A percentile compares a stretch with the other conserved stretches of the same genome.
Conservation (phyloP, 1,140 invertebrate species). For the Fragariocoptes setiger region DNA sequence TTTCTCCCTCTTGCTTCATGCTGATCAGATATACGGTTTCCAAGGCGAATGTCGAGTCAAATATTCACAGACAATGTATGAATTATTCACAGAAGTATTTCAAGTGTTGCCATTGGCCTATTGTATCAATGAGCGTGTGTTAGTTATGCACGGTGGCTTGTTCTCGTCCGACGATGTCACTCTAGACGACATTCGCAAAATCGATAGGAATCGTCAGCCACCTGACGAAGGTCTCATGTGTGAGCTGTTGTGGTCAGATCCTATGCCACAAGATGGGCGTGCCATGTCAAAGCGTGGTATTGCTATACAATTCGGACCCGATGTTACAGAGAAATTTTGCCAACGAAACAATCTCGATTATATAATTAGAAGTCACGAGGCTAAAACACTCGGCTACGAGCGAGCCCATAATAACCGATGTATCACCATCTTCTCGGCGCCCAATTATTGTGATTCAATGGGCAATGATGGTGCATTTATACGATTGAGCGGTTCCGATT, state of each 20-base stretch:
- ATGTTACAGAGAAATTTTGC: constrained; percentile 65
- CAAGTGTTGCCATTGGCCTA: constrained; percentile 87
- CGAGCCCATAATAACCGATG: constrained; percentile 61
- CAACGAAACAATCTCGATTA: constrained; percentile 59
- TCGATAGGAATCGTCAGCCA: constrained; percentile 75
- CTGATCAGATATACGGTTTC: constrained; percentile 90
- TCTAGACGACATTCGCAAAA: constrained; percentile 53
- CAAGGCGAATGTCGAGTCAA: constrained; percentile 88
- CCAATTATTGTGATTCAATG: constrained; percentile 98
- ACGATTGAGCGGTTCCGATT: constrained; percentile 57
- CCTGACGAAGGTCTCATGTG: constrained; percentile 90
- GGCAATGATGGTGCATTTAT: constrained; percentile 93
- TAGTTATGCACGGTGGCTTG: constrained; percentile 81
- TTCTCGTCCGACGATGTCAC: constrained; percentile 63
- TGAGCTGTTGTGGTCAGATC: constrained; percentile 91
- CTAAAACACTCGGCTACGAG: constrained; percentile 86
- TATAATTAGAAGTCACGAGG: constrained; percentile 83
- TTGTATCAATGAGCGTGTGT: constrained; percentile 59
- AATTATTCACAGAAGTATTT: constrained; percentile 91
- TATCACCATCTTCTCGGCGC: constrained; percentile 85
- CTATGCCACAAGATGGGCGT: constrained; percentile 49
- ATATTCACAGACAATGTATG: constrained; percentile 54
- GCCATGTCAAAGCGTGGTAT: constrained; percentile 82
- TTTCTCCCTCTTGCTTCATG: too few relatives aligned
- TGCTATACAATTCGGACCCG: constrained; percentile 90